Evolutionary conservation across 2,797 vertebrate species (phyloP).

Genomic region (Aphelocoma californica): DNA sequence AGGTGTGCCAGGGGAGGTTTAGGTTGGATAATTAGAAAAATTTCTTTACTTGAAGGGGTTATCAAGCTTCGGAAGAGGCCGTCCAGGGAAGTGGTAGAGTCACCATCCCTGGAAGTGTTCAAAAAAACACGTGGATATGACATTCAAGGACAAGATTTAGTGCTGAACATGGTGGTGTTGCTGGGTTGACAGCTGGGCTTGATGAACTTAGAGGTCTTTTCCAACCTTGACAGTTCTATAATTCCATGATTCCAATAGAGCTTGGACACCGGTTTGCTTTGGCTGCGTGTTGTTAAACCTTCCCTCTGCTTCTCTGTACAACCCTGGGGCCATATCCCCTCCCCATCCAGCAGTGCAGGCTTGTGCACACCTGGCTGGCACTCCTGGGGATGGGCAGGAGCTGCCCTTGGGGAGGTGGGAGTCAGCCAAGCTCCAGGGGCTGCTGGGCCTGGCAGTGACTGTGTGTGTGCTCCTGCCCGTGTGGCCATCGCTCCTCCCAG

Average conservation of each 20-base stretch:
- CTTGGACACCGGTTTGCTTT: not conserved
- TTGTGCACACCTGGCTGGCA: not conserved
- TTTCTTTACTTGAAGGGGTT: not conserved
- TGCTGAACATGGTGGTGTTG: not conserved
- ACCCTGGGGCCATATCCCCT: not conserved
- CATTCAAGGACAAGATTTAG: not conserved
- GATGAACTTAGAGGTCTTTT: not conserved
- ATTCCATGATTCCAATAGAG: not conserved
- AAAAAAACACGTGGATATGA: fast-evolving
- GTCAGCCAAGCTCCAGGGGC: not conserved
- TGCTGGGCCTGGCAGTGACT: fast-evolving
- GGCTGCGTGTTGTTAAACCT: fast-evolving
- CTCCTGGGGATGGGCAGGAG: not conserved
- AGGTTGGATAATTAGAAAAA: not conserved
- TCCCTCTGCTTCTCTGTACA: fast-evolving
- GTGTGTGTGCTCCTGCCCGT: fast-evolving
- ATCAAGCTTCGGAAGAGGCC: not conserved
- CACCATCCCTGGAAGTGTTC: not conserved
- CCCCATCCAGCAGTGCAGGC: not conserved
- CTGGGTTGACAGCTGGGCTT: not conserved
- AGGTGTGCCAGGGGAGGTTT: not conserved
- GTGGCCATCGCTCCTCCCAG: fast-evolving
- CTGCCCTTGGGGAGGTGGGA: not conserved
- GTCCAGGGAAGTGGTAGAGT: not conserved
- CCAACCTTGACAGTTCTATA: not conserved